phyloP scores from a whole-genome alignment of 2,113 vertebrate species.

The Lipophrys pholis region DNA sequence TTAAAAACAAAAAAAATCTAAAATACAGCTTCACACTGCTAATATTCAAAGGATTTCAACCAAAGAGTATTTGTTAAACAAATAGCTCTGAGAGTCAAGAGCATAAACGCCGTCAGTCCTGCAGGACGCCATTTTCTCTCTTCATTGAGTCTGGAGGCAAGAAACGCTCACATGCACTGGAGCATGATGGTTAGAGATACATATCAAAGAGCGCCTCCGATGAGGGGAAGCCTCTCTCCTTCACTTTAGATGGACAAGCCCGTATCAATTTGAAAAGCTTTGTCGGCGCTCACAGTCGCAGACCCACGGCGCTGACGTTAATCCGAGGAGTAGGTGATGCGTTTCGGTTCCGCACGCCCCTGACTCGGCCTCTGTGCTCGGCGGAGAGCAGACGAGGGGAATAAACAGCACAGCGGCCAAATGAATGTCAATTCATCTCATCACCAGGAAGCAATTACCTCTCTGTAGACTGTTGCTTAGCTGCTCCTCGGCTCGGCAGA shows the following conservation, averaged over 20 bases:
- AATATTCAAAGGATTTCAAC: constrained; percentile 38
- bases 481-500: constrained; percentile 48
- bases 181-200: constrained; percentile 62
- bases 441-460: constrained; percentile 58
- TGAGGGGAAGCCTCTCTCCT: constrained; percentile 36
- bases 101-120: constrained; percentile 66
- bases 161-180: constrained; percentile 54
- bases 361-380: not conserved
- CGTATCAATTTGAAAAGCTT: constrained; percentile 28
- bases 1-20: too few species aligned
- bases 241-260: constrained; percentile 36
- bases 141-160: too few species aligned
- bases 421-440: constrained; percentile 58
- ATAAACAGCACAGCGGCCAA: constrained; percentile 43
- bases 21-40: constrained; percentile 16
- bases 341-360: constrained; percentile 31
- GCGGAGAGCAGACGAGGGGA: constrained; percentile 13
- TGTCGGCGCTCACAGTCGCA: constrained; percentile 1
- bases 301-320: not conserved
- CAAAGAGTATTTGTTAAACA: constrained; percentile 47
- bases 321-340: constrained; percentile 35
- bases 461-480: constrained; percentile 37
- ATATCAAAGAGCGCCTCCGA: constrained; percentile 48
- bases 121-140: constrained; percentile 67
- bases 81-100: constrained; percentile 58